These are phyloP conservation scores for Patella caerulea DNA, from an alignment of 2,888 invertebrate species.

Conservation along the genomic window DNA sequence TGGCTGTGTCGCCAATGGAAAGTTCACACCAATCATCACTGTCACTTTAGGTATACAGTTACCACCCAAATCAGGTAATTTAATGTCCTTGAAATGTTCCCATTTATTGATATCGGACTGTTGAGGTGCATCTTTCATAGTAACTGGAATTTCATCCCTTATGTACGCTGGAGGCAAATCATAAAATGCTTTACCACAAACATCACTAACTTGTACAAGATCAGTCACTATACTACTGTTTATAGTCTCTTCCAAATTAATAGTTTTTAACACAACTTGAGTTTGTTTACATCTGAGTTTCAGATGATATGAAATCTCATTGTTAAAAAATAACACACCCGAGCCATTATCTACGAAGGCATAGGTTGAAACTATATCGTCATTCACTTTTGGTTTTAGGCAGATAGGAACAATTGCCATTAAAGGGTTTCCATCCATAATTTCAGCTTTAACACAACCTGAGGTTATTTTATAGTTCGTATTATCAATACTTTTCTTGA, in stretches of 20 bases:
- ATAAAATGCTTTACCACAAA: not conserved
- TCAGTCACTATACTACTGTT: not conserved
- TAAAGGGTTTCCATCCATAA: not conserved
- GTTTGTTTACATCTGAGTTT: not conserved
- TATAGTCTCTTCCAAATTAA: not conserved
- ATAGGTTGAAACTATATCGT: not conserved
- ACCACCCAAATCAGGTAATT: not conserved
- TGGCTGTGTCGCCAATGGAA: constrained; percentile 4
- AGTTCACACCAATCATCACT: constrained; percentile 9
- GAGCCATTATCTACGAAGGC: constrained; percentile 3
- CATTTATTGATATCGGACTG: constrained; percentile 13
- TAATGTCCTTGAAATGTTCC: constrained; percentile 4
- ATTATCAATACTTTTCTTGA: not conserved
- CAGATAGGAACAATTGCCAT: constrained; percentile 4
- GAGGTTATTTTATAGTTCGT: not conserved
- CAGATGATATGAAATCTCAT: not conserved
- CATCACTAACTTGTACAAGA: not conserved
- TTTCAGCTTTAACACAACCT: constrained; percentile 1
- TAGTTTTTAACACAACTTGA: not conserved
- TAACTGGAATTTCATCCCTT: not conserved
- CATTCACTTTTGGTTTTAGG: not conserved
- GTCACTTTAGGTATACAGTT: not conserved
- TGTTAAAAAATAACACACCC: not conserved
- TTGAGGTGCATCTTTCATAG: not conserved
- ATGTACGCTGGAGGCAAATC: not conserved